Base-by-base conservation (phyloP, 2,888 invertebrate genomes). In the Scaptomyza polygonia region DNA sequence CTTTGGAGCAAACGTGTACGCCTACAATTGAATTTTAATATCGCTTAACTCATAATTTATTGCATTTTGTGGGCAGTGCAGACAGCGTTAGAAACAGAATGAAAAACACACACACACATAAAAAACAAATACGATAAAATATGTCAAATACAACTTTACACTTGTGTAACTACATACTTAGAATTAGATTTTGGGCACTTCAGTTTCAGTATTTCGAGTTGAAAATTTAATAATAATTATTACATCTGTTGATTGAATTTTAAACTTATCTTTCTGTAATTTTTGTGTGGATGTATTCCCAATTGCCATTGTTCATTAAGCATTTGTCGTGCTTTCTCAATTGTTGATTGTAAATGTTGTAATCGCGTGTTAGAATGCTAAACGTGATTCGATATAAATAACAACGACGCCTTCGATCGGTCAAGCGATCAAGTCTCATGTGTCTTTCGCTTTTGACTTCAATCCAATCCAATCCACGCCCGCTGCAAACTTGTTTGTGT, bases 31-130 rank as follows among this genome's bases (percentile, higher is more conserved):
- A 56, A 78, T 61, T 66, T 43, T 45, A 16, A 39, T 39, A 65
- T 77, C 57, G 66, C 54, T 65, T 67, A 58, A 51, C 67, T 54
- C 47, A 69, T 79, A 81, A 84, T 88, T 86, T 88, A 86, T 85
- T 86, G 85, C 81, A 80, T 59, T 71, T 74, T 65, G 83, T 88
- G 88, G 88, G 88, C 86, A 88, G 88, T 86, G 85, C 77, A 83
- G 74, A 86, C 88, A 74, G 65, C 14, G 36, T 53, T 47, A 48
- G 43, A 58, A 48, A 51, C 27, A 64, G 48, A 64, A 61, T 62
- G 58, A 54, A 51, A 52, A 14, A 53, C n/a, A n/a, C n/a, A n/a
- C n/a, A n/a, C n/a, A 66, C 62, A 21, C 21, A 21, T 21, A 21
- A 21, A 21, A 56, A 53, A 52, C 3, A 47, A 40, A 14, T 29